phyloP scores from a whole-genome alignment of 2,797 vertebrate genomes.

The Aythya fuligula region DNA sequence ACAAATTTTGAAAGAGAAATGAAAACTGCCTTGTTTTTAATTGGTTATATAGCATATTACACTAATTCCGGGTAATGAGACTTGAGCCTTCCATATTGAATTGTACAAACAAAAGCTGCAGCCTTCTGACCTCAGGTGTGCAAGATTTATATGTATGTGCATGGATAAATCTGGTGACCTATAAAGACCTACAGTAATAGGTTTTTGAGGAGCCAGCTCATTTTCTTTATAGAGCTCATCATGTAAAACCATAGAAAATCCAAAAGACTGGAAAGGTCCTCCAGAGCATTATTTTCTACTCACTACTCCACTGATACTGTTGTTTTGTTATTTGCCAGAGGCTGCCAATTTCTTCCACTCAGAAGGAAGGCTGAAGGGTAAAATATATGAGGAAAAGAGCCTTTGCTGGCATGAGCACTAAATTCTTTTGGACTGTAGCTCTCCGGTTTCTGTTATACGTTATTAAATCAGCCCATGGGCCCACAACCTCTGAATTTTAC shows the following conservation, averaged over 20 bases:
- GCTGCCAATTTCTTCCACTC: not conserved
- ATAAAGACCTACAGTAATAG: not conserved
- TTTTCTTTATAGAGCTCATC: not conserved
- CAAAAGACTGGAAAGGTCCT: not conserved
- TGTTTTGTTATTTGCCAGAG: not conserved
- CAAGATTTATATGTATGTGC: not conserved
- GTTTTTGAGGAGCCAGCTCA: not conserved
- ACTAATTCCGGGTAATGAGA: not conserved
- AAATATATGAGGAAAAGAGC: not conserved
- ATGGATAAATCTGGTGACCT: not conserved
- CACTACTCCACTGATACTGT: not conserved
- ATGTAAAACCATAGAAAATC: not conserved
- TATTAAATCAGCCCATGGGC: not conserved
- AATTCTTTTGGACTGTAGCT: not conserved
- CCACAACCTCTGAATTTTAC: not conserved
- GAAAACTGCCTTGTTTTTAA: not conserved
- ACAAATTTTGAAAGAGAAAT: not conserved
- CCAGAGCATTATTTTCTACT: not conserved
- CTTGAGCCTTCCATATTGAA: not conserved
- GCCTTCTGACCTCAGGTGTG: not conserved
- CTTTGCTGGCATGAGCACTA: not conserved
- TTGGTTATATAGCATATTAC: not conserved
- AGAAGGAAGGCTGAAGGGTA: not conserved
- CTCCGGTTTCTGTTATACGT: not conserved
- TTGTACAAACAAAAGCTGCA: not conserved